phyloP scores from a whole-genome alignment of 2,797 vertebrate genomes.

The Channallabes apus region DNA sequence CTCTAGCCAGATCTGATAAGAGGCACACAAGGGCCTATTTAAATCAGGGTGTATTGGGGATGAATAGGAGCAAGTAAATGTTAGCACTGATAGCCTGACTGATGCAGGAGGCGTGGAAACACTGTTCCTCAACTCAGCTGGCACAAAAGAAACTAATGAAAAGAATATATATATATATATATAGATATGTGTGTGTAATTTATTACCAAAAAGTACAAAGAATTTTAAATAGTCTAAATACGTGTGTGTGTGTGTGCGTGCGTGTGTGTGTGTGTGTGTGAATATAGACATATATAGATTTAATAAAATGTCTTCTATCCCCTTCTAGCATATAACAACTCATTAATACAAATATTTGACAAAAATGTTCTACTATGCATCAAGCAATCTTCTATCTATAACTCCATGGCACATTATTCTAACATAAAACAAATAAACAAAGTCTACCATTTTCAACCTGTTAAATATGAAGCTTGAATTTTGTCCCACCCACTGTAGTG shows the following conservation, averaged over 20 bases:
- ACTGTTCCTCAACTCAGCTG: slow-evolving; percentile 11
- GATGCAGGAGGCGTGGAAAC: slow-evolving; percentile 35
- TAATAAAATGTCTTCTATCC: background rate
- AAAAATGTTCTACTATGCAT: background rate
- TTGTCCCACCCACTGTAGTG: slow-evolving; percentile 47
- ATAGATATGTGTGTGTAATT: too few relatives aligned
- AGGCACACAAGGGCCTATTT: slow-evolving; percentile 51
- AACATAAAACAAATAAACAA: background rate
- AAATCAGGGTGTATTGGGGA: slow-evolving; percentile 50
- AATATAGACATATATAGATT: background rate
- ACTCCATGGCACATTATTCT: background rate
- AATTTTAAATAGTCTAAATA: too few relatives aligned
- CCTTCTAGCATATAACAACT: background rate
- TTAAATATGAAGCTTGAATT: slow-evolving; percentile 36
- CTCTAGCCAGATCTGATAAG: slow-evolving; percentile 55
- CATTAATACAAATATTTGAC: background rate
- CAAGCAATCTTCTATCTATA: background rate
- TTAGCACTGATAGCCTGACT: slow-evolving; percentile 49
- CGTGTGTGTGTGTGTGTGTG: too few relatives aligned
- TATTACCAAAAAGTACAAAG: background rate
- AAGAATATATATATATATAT: background rate
- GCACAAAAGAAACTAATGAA: background rate
- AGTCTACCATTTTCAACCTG: background rate
- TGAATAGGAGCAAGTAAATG: slow-evolving; percentile 49
- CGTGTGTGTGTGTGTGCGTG: too few relatives aligned